A percentile compares a stretch with the other conserved stretches of the same genome.
Conservation (phyloP, 2,113 vertebrate genomes). For the Podarcis raffonei region DNA sequence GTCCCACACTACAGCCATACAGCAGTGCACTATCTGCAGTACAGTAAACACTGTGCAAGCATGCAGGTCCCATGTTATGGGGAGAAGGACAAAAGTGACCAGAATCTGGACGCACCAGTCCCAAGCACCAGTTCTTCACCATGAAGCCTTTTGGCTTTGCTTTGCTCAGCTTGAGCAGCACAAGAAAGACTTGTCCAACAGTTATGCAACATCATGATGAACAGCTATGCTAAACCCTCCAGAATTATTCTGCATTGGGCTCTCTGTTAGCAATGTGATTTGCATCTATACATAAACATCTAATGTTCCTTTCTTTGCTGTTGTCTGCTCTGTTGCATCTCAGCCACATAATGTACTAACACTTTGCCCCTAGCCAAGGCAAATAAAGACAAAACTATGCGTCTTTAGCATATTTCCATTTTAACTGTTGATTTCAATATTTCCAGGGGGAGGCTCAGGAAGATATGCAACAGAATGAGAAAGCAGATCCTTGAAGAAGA, state of each 20-base stretch:
- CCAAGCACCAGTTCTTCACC: slow-evolving; percentile 24
- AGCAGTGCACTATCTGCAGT: too few relatives aligned
- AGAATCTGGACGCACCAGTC: background rate
- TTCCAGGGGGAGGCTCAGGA: slow-evolving; percentile 62
- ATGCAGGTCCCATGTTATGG: background rate
- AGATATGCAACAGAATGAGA: slow-evolving; percentile 51
- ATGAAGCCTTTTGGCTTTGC: slow-evolving; percentile 35
- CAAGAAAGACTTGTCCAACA: slow-evolving; percentile 27
- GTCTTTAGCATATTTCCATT: slow-evolving; percentile 52
- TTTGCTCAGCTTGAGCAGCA: slow-evolving; percentile 50
- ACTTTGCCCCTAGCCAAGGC: slow-evolving; percentile 63
- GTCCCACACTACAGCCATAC: background rate
- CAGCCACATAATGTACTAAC: slow-evolving; percentile 45
- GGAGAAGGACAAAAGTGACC: slow-evolving; percentile 1
- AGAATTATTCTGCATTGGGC: slow-evolving; percentile 62
- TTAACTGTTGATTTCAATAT: slow-evolving; percentile 56
- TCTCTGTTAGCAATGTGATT: slow-evolving; percentile 59
- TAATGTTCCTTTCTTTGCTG: slow-evolving; percentile 59
- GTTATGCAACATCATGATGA: slow-evolving; percentile 60
- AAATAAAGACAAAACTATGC: slow-evolving; percentile 67
- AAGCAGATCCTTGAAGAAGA: background rate
- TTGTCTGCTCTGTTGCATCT: slow-evolving; percentile 54
- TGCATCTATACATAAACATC: slow-evolving; percentile 64
- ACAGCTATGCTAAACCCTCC: slow-evolving; percentile 60
- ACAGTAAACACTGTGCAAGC: background rate